Conservation (phyloP, 2,797 vertebrate genomes). For the Uromys caudimaculatus region DNA sequence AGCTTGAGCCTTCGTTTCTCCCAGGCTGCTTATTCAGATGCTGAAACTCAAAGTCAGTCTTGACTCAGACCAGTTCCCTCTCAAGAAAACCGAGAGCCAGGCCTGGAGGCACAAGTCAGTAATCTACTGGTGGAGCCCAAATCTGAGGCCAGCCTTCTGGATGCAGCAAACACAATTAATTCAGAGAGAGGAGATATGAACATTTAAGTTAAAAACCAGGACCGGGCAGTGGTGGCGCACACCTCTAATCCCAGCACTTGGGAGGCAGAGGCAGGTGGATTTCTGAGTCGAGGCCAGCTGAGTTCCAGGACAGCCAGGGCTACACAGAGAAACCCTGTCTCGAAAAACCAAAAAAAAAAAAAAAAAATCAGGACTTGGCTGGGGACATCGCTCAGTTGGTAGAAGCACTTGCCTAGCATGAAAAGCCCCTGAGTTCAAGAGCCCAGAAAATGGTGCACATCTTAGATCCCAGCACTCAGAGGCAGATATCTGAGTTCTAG, state of each 20-base stretch:
- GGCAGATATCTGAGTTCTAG: not conserved
- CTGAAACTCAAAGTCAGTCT: no score
- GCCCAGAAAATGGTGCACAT: not conserved
- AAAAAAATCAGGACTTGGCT: not conserved
- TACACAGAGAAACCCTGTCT: no score
- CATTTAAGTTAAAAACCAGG: not conserved
- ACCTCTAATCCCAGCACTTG: no score
- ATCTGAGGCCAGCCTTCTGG: not conserved
- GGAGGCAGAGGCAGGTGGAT: no score
- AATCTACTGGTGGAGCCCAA: not conserved
- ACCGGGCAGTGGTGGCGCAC: no score
- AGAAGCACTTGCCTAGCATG: not conserved
- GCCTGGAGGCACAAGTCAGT: not conserved
- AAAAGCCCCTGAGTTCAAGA: not conserved
- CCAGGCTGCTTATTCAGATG: not conserved
- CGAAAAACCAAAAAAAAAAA: no score
- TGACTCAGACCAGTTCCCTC: not conserved
- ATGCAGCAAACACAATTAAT: not conserved
- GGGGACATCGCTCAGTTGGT: not conserved
- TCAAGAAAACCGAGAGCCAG: not conserved
- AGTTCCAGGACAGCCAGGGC: no score
- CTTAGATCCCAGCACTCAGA: not conserved
- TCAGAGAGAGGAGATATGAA: not conserved
- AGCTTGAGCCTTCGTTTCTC: fast-evolving
- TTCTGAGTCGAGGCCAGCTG: no score